These are phyloP conservation scores for Halocaridina rubra DNA, from an alignment of 2,888 invertebrate genomes.

Conservation along the genomic window DNA sequence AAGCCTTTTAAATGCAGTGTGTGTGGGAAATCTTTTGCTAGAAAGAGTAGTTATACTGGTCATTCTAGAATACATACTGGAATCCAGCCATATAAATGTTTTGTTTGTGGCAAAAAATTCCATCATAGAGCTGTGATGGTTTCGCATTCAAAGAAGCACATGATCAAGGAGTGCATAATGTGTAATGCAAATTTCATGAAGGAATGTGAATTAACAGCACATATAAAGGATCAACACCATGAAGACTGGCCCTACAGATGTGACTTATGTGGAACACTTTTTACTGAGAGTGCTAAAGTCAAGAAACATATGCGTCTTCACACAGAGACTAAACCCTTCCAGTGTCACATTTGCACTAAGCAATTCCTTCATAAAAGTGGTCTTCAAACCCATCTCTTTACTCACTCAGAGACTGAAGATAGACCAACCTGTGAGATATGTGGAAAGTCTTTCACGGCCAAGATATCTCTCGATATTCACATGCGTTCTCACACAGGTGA, in stretches of 20 bases:
- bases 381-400: neutral
- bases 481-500: neutral
- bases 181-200: neutral
- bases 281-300: neutral
- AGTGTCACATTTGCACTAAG: neutral
- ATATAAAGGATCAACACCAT: neutral
- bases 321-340: neutral
- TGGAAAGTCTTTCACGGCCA: neutral
- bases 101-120: neutral
- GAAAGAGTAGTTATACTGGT: neutral
- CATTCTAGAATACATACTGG: neutral
- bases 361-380: neutral
- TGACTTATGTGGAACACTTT: neutral
- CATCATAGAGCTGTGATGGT: neutral
- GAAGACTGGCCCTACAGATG: neutral
- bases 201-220: neutral
- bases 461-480: neutral
- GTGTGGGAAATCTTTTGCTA: neutral
- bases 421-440: neutral
- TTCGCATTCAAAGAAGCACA: neutral
- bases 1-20: neutral
- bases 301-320: neutral
- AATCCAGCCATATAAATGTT: neutral
- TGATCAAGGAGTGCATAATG: neutral
- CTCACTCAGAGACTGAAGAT: neutral